Percentiles rank a stretch among this genome's conserved stretches.
These are phyloP conservation scores for Aurelia sp. DNA, from an alignment of 30 jellyfish, hydroid and myxozoan species.

Conservation along the genomic window DNA sequence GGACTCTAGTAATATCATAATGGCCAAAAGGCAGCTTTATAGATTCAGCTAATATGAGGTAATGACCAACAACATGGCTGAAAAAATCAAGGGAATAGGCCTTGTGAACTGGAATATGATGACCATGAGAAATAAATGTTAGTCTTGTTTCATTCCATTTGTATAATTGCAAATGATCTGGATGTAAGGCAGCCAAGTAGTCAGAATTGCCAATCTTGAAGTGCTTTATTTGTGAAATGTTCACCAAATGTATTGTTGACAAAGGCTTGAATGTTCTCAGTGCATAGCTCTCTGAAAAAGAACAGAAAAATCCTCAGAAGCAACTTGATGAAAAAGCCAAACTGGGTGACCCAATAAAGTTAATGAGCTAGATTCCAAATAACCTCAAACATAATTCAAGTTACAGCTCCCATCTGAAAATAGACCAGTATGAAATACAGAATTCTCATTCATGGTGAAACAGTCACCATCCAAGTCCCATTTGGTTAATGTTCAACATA, in stretches of 20 bases:
- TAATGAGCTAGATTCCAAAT: no score
- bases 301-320: background rate
- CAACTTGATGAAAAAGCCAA: background rate
- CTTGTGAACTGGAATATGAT: constrained; percentile 35
- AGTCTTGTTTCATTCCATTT: constrained; percentile 64
- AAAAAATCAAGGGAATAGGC: constrained; percentile 68
- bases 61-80: constrained; percentile 24
- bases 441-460: no score
- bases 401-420: background rate
- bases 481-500: no score
- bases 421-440: background rate
- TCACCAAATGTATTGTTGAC: background rate
- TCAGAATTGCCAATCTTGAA: constrained; percentile 33
- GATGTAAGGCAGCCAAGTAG: constrained; percentile 47
- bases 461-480: no score
- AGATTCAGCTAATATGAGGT: constrained; percentile 68
- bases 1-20: constrained; percentile 62
- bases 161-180: constrained; percentile 11
- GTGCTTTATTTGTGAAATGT: constrained; percentile 17
- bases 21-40: constrained; percentile 11
- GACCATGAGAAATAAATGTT: constrained; percentile 35
- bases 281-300: constrained; percentile 56
- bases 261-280: constrained; percentile 56
- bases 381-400: no score
- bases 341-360: no score